phyloP scores from a whole-genome alignment of 2,888 invertebrate species.

The Coelopa pilipes region DNA sequence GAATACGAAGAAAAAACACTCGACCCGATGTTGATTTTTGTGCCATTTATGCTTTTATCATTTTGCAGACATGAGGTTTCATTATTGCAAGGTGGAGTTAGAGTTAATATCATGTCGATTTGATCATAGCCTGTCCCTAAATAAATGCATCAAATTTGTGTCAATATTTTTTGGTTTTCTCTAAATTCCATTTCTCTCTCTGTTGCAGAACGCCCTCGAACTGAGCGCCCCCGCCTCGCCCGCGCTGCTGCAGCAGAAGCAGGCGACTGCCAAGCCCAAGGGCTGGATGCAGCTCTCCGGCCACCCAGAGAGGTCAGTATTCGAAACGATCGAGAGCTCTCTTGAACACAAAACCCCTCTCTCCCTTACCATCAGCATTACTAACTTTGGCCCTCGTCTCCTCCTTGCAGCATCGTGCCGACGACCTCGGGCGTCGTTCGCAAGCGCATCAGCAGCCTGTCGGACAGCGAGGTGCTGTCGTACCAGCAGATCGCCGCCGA shows the following conservation, averaged over 20 bases:
- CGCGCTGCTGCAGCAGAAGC: slow-evolving; percentile 77
- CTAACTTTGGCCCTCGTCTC: slow-evolving; percentile 9
- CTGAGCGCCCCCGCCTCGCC: slow-evolving; percentile 91
- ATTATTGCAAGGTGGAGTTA: no score
- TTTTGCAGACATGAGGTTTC: no score
- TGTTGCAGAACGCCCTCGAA: slow-evolving; percentile 87
- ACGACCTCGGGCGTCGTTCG: slow-evolving; percentile 94
- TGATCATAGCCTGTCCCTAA: no score
- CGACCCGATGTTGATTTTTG: no score
- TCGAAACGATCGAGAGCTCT: neutral
- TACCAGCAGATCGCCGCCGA: slow-evolving; percentile 85
- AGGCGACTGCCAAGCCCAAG: slow-evolving; percentile 58
- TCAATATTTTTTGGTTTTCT: no score
- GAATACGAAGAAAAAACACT: no score
- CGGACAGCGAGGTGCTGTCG: slow-evolving; percentile 79
- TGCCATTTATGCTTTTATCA: no score
- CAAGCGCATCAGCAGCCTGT: slow-evolving; percentile 83
- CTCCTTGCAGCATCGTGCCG: slow-evolving; percentile 79
- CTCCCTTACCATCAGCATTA: neutral
- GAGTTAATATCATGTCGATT: no score
- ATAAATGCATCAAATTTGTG: no score
- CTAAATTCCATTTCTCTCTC: slow-evolving; percentile 27
- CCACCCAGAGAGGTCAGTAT: slow-evolving; percentile 76
- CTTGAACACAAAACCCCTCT: neutral
- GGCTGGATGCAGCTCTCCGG: slow-evolving; percentile 93